Evolutionary conservation across 2,797 vertebrate genomes (phyloP).

Genomic region (Fundulus diaphanus): DNA sequence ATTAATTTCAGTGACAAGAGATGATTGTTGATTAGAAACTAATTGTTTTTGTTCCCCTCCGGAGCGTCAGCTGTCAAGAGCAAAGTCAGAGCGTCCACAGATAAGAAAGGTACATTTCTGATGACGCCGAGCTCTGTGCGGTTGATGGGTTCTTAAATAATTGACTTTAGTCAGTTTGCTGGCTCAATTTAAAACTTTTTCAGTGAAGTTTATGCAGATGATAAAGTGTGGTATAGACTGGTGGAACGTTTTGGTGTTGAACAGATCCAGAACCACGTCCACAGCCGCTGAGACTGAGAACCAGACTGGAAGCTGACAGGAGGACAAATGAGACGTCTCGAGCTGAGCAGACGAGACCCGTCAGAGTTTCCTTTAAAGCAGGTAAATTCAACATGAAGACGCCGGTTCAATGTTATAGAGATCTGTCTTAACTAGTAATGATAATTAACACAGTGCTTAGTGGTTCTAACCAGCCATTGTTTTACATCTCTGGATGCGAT

Average conservation of each 20-base stretch:
- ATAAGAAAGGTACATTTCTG: conserved; percentile 52
- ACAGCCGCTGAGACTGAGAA: conserved; percentile 40
- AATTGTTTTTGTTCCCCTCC: conserved; percentile 22
- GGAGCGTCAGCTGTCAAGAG: conserved; percentile 40
- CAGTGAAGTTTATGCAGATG: not conserved
- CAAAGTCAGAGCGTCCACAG: conserved; percentile 44
- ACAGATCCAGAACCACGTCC: conserved; percentile 18
- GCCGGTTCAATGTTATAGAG: not conserved
- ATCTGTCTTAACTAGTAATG: not conserved
- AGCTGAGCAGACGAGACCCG: conserved; percentile 78
- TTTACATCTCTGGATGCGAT: not conserved
- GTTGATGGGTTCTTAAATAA: not conserved
- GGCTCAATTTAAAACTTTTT: not conserved
- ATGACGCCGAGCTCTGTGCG: not conserved
- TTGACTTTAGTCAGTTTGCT: not conserved
- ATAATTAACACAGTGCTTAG: not conserved
- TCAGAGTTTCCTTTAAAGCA: conserved; percentile 69
- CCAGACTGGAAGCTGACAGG: conserved; percentile 21
- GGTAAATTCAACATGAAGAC: conserved; percentile 60
- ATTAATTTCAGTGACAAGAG: not conserved
- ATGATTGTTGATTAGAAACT: conserved; percentile 29
- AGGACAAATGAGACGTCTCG: conserved; percentile 43
- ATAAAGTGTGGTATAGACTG: not conserved
- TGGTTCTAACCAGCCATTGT: not conserved
- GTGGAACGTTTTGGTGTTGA: not conserved